Percentiles rank a stretch among this genome's conserved stretches.
These are phyloP conservation scores for Callopanchax toddi DNA, from an alignment of 2,113 vertebrate species.

Conservation along the genomic window DNA sequence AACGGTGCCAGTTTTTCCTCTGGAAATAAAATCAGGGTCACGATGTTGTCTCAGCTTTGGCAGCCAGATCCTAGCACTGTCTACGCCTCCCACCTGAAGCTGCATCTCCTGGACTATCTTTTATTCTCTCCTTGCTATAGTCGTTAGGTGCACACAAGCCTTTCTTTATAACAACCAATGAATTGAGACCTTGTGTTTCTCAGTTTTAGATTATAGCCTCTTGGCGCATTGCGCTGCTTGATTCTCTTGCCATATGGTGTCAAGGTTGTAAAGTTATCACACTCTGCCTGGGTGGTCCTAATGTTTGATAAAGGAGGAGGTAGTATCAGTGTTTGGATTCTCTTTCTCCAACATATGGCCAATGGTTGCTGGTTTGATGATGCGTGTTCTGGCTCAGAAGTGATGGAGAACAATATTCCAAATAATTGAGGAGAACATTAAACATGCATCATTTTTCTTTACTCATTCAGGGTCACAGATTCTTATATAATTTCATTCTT, in stretches of 20 bases:
- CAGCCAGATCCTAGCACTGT: constrained; percentile 35
- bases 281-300: constrained; percentile 64
- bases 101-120: constrained; percentile 43
- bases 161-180: constrained; percentile 53
- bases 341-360: constrained; percentile 43
- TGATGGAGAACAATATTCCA: constrained; percentile 8
- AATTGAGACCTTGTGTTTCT: constrained; percentile 56
- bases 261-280: constrained; percentile 55
- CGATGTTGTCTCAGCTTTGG: constrained; percentile 42
- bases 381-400: constrained; percentile 19
- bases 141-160: constrained; percentile 39
- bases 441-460: too few species aligned
- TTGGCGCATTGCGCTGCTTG: constrained; percentile 49
- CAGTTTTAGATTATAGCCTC: constrained; percentile 48
- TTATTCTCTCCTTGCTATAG: constrained; percentile 41
- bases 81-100: constrained; percentile 42
- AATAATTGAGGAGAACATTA: background rate
- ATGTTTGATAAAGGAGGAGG: constrained; percentile 45
- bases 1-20: constrained; percentile 38
- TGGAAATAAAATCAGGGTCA: constrained; percentile 46
- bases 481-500: background rate
- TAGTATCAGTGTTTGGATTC: constrained; percentile 20
- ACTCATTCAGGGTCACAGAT: background rate
- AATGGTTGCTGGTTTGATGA: constrained; percentile 12
- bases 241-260: constrained; percentile 53